Evolutionary conservation across 2,113 vertebrate species (phyloP).

Genomic region (Rhinogobius similis): DNA sequence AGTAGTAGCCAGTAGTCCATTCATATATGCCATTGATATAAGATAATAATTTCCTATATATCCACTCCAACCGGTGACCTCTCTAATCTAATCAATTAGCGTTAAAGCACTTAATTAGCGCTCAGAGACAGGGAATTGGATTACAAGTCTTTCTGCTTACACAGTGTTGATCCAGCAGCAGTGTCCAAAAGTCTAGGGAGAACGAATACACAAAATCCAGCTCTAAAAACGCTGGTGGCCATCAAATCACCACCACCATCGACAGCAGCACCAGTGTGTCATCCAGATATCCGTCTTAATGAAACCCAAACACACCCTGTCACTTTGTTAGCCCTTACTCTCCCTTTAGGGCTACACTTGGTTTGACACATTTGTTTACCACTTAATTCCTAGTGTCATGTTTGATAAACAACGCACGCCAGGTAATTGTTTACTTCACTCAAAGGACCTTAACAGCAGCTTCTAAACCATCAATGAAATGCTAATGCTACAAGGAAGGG

Average conservation of each 20-base stretch:
- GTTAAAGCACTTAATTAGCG: slow-evolving; percentile 29
- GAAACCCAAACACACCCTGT: slow-evolving; percentile 6
- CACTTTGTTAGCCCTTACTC: slow-evolving; percentile 12
- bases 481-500: background rate
- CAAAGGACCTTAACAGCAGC: background rate
- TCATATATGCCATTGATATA: background rate
- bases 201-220: background rate
- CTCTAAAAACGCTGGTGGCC: slow-evolving; percentile 1
- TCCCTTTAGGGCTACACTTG: slow-evolving; percentile 8
- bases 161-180: slow-evolving; percentile 10
- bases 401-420: background rate
- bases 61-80: slow-evolving; percentile 22
- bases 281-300: slow-evolving; percentile 19
- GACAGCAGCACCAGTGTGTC: background rate
- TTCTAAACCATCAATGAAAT: slow-evolving; percentile 1
- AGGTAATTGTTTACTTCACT: background rate
- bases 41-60: slow-evolving; percentile 5
- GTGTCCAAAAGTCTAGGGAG: background rate
- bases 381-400: background rate
- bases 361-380: slow-evolving; percentile 5
- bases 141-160: slow-evolving; percentile 8
- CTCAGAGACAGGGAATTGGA: slow-evolving; percentile 23
- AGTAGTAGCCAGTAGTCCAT: background rate
- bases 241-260: background rate
- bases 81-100: slow-evolving; percentile 34